Percentiles rank a stretch among this genome's conserved stretches.
phyloP scores from a whole-genome alignment of 1,140 invertebrate genomes.

The Medauroidea extradentata region DNA sequence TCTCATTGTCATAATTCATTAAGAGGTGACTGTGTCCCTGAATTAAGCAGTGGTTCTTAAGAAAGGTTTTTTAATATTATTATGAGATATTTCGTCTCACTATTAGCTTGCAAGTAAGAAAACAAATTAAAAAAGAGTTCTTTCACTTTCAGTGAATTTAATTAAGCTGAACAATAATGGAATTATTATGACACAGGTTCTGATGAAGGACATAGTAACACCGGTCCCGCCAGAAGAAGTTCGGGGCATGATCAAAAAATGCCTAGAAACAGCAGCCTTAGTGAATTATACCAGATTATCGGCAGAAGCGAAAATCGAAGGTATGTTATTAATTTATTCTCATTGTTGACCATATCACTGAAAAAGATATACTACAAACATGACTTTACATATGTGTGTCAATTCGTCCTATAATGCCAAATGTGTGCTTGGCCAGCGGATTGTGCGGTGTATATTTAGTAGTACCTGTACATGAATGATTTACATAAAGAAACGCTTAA shows the following conservation, averaged over 20 bases:
- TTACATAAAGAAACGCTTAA: no score
- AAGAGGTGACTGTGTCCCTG: background rate
- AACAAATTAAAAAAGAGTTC: background rate
- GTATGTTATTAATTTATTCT: conserved; percentile 46
- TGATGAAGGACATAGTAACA: conserved; percentile 99
- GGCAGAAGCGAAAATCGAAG: conserved; percentile 96
- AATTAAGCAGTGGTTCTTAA: background rate
- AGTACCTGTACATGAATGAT: no score
- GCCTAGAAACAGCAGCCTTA: conserved; percentile 94
- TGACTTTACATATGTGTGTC: no score
- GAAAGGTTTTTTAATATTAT: background rate
- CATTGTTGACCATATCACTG: no score
- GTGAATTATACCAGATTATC: conserved; percentile 97
- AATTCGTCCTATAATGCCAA: no score
- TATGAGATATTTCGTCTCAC: background rate
- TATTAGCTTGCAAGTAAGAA: background rate
- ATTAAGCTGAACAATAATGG: no score
- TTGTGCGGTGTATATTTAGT: no score
- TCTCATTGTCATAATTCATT: no score
- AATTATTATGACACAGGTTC: conserved; percentile 54
- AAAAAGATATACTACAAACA: no score
- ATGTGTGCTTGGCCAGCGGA: no score
- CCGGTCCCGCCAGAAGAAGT: conserved; percentile 97
- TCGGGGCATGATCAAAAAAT: conserved; percentile 90
- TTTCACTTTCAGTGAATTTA: background rate